These are phyloP conservation scores for Acanthosepion pharaonis DNA, from an alignment of 2,888 invertebrate species.

Conservation along the genomic window DNA sequence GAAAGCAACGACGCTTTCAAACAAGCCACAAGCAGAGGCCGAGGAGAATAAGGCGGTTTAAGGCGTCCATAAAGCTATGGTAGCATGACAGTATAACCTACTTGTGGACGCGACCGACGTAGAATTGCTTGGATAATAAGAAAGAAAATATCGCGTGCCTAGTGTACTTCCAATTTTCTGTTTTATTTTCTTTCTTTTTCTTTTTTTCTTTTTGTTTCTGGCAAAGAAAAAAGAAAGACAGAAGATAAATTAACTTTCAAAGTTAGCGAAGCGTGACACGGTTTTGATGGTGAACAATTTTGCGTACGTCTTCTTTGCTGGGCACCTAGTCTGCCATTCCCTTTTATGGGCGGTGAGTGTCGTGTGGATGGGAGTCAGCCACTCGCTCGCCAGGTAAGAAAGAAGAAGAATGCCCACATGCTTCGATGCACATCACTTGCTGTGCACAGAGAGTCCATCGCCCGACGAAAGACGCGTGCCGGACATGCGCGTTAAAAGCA, in stretches of 20 bases:
- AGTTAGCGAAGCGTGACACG: neutral
- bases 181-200: neutral
- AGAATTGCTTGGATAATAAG: neutral
- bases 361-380: neutral
- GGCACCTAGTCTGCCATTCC: neutral
- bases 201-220: neutral
- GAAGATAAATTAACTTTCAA: neutral
- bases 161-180: neutral
- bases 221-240: neutral
- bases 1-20: neutral
- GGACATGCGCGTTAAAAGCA: neutral
- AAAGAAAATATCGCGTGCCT: neutral
- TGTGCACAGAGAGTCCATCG: neutral
- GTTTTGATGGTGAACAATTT: neutral
- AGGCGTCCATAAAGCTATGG: neutral
- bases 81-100: neutral
- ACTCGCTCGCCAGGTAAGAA: neutral
- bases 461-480: neutral
- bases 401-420: neutral
- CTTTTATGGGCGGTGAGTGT: neutral
- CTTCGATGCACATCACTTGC: neutral
- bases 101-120: neutral
- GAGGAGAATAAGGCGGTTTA: neutral
- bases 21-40: no score
- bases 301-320: neutral